Base-by-base conservation (phyloP, 1,140 invertebrate genomes). In the Magallana ariakensis region DNA sequence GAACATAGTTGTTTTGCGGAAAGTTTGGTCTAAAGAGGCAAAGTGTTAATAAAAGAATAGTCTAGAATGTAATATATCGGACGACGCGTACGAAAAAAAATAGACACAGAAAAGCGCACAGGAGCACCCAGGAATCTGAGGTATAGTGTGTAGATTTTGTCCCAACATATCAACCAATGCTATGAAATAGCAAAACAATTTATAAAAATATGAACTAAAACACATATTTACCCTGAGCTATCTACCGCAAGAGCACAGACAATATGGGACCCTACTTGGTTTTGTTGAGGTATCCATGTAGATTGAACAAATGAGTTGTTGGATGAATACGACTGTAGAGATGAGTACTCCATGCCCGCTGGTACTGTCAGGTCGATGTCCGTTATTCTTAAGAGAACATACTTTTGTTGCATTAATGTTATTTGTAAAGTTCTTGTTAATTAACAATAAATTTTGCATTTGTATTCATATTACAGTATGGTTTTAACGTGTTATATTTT, bases 251-350 rank as follows among this genome's bases (percentile, higher is more conserved):
- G 70, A 46, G 33, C 70, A 80, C 70, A 80, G 9, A 80, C 19
- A 22, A 80, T 80, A 80, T 80, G 70, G 13, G 70, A 80, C 13
- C 70, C 70, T 15, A 26, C 33, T 46, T 80, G 70, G 19, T 80
- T 22, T 22, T 26, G 33, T 8, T 22, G 19, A 22, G 70, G 70
- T 46, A 46, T 80, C 70, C 70, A 80, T 22, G 19, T 80, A 13
- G 33, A 11, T 80, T 80, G 15, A 5, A 80, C 1, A 80, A 80
- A 80, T 3, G 22, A 9, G 19, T 4, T 11, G 11, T 46, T 13
- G 33, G 5, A 9, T 26, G 2, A 6, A n/a, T 15, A 6, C 5
- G 19, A n/a, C 19, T 80, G 70, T 46, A 80, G 5, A n/a, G 70
- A 80, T 22, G 70, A n/a, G 13, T 80, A 46, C 11, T 22, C 13